Conservation (phyloP, 2,888 invertebrate genomes). For the Unio delphinus region DNA sequence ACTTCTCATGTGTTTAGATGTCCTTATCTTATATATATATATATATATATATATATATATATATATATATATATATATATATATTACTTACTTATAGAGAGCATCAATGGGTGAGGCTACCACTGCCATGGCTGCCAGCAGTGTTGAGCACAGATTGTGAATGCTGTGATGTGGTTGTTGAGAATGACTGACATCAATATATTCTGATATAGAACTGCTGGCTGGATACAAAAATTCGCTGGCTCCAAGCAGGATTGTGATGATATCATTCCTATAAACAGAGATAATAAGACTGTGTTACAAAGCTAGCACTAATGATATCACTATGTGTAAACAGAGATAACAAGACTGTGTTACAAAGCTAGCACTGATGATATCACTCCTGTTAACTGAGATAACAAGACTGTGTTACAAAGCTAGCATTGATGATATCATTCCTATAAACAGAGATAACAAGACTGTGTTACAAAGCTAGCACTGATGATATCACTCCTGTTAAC, state of each 20-base stretch:
- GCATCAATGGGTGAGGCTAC: constrained; percentile 60
- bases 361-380: constrained; percentile 15
- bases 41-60: too few species aligned
- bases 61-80: too few species aligned
- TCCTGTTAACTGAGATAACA: too few species aligned
- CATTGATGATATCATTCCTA: too few species aligned
- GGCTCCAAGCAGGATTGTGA: constrained; percentile 56
- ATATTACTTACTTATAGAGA: constrained; percentile 58
- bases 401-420: too few species aligned
- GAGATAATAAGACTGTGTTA: constrained; percentile 55
- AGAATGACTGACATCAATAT: constrained; percentile 56
- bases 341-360: constrained; percentile 61
- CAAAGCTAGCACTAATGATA: constrained; percentile 52
- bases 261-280: constrained; percentile 58
- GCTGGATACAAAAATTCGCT: constrained; percentile 55
- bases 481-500: too few species aligned
- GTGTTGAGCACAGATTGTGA: constrained; percentile 64
- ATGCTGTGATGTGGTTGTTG: constrained; percentile 62
- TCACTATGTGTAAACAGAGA: constrained; percentile 51
- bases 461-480: too few species aligned
- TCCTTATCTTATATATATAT: too few species aligned
- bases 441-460: too few species aligned
- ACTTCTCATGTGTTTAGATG: too few species aligned
- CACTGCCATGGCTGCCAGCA: constrained; percentile 61
- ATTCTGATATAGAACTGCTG: constrained; percentile 52